Evolutionary conservation across 2,113 vertebrate genomes (phyloP).

Genomic region (Chamaetylas fuelleborni): DNA sequence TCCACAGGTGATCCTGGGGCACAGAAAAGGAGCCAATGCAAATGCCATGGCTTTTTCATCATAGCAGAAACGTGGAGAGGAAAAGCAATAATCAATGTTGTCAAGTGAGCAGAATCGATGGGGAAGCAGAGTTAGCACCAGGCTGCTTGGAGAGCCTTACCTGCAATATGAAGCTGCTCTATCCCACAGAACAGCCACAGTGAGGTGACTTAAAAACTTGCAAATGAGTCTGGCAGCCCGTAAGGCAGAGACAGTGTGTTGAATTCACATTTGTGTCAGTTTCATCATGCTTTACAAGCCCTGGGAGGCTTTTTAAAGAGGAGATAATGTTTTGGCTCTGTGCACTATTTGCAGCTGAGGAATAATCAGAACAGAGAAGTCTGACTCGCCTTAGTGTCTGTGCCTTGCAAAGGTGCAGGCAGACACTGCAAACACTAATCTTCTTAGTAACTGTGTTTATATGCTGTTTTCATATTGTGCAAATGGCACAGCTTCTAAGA

Average conservation of each 20-base stretch:
- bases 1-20: background rate
- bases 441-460: background rate
- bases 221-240: background rate
- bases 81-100: background rate
- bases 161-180: background rate
- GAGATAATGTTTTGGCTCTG: background rate
- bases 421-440: background rate
- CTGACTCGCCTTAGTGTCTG: background rate
- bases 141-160: background rate
- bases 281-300: background rate
- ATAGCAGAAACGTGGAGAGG: background rate
- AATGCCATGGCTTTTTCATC: background rate
- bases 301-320: background rate
- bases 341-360: background rate
- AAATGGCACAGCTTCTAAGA: background rate
- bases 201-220: background rate
- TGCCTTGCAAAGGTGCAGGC: background rate
- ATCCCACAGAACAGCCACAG: background rate
- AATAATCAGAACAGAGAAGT: background rate
- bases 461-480: background rate
- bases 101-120: background rate
- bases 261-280: background rate
- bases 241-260: background rate
- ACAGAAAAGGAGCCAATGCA: background rate
- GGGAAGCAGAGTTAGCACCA: background rate